Conservation (phyloP, 2,888 invertebrate genomes). For the Epirrita christyi region DNA sequence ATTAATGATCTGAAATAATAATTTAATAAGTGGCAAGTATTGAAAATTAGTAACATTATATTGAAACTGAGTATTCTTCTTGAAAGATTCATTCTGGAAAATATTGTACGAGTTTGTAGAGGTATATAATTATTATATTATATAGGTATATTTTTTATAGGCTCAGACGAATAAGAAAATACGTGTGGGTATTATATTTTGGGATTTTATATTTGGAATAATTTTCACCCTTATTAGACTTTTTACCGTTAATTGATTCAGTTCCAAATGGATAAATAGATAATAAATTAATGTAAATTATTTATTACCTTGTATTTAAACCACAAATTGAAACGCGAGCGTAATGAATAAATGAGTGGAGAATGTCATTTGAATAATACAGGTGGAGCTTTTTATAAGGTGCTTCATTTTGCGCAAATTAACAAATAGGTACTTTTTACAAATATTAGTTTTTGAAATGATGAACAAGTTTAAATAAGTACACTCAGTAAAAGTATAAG, state of each 20-base stretch:
- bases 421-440: background rate
- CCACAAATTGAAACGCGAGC: constrained; percentile 58
- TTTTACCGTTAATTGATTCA: constrained; percentile 26
- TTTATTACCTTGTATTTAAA: constrained; percentile 53
- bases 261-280: constrained; percentile 45
- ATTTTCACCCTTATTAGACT: constrained; percentile 8
- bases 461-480: too few relatives aligned
- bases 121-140: too few relatives aligned
- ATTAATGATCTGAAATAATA: too few relatives aligned
- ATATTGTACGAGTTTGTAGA: too few relatives aligned
- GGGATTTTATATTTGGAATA: background rate
- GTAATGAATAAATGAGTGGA: constrained; percentile 58
- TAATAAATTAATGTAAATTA: constrained; percentile 49
- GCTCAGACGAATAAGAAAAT: too few relatives aligned
- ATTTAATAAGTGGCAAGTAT: too few relatives aligned
- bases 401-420: constrained; percentile 6
- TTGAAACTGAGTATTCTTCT: too few relatives aligned
- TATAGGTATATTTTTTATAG: too few relatives aligned
- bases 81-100: too few relatives aligned
- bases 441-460: too few relatives aligned
- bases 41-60: too few relatives aligned
- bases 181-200: background rate
- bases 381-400: constrained; percentile 19
- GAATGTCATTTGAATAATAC: constrained; percentile 51
- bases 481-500: too few relatives aligned